Base-by-base conservation (phyloP, 2,113 vertebrate genomes). In the Spheniscus mendiculus region DNA sequence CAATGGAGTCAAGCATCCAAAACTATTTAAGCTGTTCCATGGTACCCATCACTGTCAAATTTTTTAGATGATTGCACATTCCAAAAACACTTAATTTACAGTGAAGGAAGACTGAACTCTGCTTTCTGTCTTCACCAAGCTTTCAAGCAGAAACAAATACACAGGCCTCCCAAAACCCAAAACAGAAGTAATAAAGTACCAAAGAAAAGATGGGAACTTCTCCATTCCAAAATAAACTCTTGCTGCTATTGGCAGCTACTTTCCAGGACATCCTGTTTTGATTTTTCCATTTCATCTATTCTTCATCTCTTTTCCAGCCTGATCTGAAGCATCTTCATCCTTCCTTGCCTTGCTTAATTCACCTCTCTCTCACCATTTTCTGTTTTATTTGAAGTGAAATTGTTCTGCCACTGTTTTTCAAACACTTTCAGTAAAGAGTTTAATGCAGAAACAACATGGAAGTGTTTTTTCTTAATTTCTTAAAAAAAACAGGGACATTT, bases 81-180 rank as follows among this genome's bases (percentile, higher is more conserved):
- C 76, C 61, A 84, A 89, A 92, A 25, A 1, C 29, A 89, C 47
- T 94, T 89, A 74, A 93, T 89, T 96, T 83, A 81, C 72, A 84
- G 21, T 45, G 69, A 91, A 95, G 25, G 36, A 84, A 92, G 71
- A 44, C n/a, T 92, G 72, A 79, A 89, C 61, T 95, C 89, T 95
- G 86, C 15, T 87, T 95, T 92, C 88, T 74, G 34, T 95, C 80
- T 86, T 83, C 79, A 86, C 65, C 32, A 87, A 87, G 26, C 30
- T 93, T 95, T 90, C 72, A 91, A 87, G 44, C 8, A 96, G 95
- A 95, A 95, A 93, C 49, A 95, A 93, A 93, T 70, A 90, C 29
- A 71, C 34, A 80, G 63, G 36, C 61, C 36, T 91, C 69, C 42
- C 65, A 76, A 96, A 97, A 91, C 89, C 42, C 76, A 78, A 95